Evolutionary conservation across 2,888 invertebrate species (phyloP).

Genomic region (Vesta saturnalis): DNA sequence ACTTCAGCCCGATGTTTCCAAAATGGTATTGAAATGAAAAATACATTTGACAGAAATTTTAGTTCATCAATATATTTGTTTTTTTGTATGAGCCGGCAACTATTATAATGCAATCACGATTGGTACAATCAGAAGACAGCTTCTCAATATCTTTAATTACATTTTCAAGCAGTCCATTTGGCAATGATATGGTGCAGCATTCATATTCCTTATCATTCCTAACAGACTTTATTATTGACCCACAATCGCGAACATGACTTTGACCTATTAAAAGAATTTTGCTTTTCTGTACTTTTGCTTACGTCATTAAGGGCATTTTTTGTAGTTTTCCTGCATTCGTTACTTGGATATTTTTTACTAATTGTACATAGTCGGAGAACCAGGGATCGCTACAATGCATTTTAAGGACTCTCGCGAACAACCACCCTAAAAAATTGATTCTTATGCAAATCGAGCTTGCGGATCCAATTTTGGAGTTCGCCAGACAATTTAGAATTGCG

Average conservation of each 20-base stretch:
- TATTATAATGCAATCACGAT: neutral
- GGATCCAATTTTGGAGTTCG: too few species aligned
- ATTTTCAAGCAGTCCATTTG: neutral
- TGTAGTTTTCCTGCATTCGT: too few species aligned
- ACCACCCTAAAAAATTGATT: too few species aligned
- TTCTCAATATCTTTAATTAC: neutral
- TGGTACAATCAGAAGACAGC: neutral
- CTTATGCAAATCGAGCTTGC: too few species aligned
- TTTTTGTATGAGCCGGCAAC: neutral
- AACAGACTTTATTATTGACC: neutral
- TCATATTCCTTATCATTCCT: neutral
- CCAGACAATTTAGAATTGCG: too few species aligned
- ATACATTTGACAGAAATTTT: neutral
- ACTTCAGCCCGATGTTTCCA: neutral
- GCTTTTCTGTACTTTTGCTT: too few species aligned
- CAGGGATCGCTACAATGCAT: too few species aligned
- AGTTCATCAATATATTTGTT: neutral
- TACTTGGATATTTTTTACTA: too few species aligned
- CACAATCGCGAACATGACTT: neutral
- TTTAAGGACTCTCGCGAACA: too few species aligned
- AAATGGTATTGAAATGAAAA: neutral
- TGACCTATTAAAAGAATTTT: neutral
- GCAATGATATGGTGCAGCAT: neutral
- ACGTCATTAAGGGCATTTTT: too few species aligned
- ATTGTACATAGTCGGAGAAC: too few species aligned